Conservation (phyloP, 2,888 invertebrate genomes). For the Drosophila pegasa region DNA sequence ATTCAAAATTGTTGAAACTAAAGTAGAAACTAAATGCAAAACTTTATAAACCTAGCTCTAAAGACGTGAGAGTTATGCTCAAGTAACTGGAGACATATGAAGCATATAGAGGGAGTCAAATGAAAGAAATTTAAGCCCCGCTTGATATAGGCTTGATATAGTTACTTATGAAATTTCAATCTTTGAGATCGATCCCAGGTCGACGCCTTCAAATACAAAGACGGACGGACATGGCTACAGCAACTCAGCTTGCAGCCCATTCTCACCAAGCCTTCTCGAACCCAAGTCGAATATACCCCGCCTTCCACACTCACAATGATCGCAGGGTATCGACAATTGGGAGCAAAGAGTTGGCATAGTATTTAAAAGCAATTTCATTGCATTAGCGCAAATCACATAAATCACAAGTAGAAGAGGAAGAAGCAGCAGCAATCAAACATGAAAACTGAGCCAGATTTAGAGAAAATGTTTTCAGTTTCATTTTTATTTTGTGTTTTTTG, state of each 20-base stretch:
- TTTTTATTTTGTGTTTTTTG: conserved; percentile 37
- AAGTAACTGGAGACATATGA: too few relatives aligned
- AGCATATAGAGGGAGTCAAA: too few relatives aligned
- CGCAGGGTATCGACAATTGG: background rate
- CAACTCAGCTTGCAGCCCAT: too few relatives aligned
- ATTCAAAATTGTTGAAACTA: background rate
- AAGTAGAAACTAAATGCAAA: background rate
- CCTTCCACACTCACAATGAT: background rate
- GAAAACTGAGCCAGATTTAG: conserved; percentile 28
- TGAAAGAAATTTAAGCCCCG: background rate
- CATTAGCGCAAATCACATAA: conserved; percentile 37
- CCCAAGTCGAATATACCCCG: background rate
- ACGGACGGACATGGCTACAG: too few relatives aligned
- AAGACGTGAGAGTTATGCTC: background rate
- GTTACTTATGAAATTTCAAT: too few relatives aligned
- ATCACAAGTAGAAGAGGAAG: conserved; percentile 19
- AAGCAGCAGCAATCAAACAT: conserved; percentile 16
- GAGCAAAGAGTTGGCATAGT: conserved; percentile 1
- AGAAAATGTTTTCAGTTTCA: conserved; percentile 7
- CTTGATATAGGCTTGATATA: too few relatives aligned
- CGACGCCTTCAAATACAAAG: too few relatives aligned
- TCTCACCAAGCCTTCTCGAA: too few relatives aligned
- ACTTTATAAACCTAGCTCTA: background rate
- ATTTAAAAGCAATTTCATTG: conserved; percentile 19
- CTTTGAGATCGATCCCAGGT: too few relatives aligned